These are phyloP conservation scores for Microtus montanus DNA, from an alignment of 2,113 vertebrate genomes.

Conservation along the genomic window DNA sequence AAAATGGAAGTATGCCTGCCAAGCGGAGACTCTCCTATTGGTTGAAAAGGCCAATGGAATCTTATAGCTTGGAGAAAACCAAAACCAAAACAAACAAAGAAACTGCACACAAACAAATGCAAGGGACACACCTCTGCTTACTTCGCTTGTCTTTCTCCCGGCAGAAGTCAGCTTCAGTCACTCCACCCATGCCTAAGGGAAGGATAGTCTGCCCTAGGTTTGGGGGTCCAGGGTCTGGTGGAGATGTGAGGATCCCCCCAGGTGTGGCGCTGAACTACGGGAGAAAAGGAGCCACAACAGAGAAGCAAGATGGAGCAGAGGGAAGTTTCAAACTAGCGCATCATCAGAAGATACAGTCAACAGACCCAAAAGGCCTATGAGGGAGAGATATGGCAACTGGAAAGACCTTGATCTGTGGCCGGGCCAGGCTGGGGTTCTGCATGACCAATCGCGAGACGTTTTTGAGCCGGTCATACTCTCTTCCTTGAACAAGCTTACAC, in stretches of 20 bases:
- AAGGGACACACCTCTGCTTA: neutral
- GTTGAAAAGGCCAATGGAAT: slow-evolving; percentile 25
- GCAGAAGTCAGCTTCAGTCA: neutral
- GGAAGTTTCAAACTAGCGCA: neutral
- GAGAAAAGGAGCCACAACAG: no score
- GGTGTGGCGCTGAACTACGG: neutral
- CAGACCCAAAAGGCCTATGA: neutral
- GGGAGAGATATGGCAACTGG: no score
- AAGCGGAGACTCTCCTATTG: neutral
- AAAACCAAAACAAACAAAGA: neutral
- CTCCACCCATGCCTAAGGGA: neutral
- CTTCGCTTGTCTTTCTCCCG: neutral
- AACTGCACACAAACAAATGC: neutral
- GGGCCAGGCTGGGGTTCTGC: neutral
- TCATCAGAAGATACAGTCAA: neutral
- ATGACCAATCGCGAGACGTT: neutral
- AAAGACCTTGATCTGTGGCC: neutral
- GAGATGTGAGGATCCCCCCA: neutral
- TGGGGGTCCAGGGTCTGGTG: neutral
- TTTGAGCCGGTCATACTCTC: neutral
- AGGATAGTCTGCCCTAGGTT: neutral
- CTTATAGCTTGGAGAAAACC: neutral
- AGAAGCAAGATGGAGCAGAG: neutral
- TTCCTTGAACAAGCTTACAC: neutral
- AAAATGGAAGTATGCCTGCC: slow-evolving; percentile 9